Base-by-base conservation (phyloP, 2,797 vertebrate genomes). In the Pseudochirops corinnae region DNA sequence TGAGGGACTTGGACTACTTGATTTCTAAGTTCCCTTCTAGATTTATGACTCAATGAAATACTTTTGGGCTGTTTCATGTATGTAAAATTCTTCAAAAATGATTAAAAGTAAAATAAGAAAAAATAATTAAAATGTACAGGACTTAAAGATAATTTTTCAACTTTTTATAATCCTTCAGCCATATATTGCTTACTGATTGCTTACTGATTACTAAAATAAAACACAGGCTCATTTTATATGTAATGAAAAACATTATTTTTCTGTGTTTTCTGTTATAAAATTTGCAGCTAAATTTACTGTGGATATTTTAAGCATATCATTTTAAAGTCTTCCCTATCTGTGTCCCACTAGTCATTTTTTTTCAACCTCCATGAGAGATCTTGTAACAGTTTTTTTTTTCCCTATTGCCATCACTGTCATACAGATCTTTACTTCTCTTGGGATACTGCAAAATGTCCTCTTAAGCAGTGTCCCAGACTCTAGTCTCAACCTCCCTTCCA, bases 71-170 rank as follows among this genome's bases (percentile, higher is more conserved):
- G 57, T 31, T 55, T 58, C 92, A 91, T 11, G 50, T 21, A 33
- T 94, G 11, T 10, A 93, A 39, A 95, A 87, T 58, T 55, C 2
- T 90, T 94, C 93, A 91, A 55, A 55, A 55, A 91, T 93, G 90
- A 56, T 82, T 4, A 33, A 60, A 56, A 94, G 46, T 94, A 90
- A 95, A 91, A 33, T 91, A 56, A 90, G 87, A 91, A 5, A 21
- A 91, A 94, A 62, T 5, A 93, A 90, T 94, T 58, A 90, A 94
- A 94, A 82, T 93, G 39, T 1, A 52, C 26, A 16, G 7, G 93
- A 55, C 46, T 82, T 93, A 55, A 55, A 92, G 87, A 53, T 31
- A 92, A 57, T 92, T 67, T 74, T 24, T 11, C 56, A 74, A 50
- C 57, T 18, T 94, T 94, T 95, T 93, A 56, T 56, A 26, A 87